Base-by-base conservation (phyloP, 2,113 vertebrate genomes). In the Toxotes jaculatrix region DNA sequence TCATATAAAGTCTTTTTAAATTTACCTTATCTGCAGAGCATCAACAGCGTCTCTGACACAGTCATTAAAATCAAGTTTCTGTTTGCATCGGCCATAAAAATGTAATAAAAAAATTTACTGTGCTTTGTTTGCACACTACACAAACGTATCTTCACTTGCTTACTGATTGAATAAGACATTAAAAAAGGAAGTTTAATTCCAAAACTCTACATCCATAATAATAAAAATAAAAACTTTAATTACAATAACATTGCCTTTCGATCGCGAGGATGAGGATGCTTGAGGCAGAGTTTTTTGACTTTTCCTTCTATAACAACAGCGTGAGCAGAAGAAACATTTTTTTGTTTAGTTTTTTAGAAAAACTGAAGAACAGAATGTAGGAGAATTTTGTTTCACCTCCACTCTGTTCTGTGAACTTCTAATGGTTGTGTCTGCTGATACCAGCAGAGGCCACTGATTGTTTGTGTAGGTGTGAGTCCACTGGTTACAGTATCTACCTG, bases 381-480 rank as follows among this genome's bases (percentile, higher is more conserved):
- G 27, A 27, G 27, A 27, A 27, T 27, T 27, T 27, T 27, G 27
- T 27, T 27, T 27, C 27, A 27, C 27, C 27, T 27, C 27, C 27
- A 27, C 27, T 27, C 27, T 27, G 27, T 27, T 1, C 27, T 27
- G 27, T 27, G 27, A 27, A 27, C 27, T 27, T 74, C 36, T 79
- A 23, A 74, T 60, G 66, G 70, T 5, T 75, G 27, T 45, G 36
- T 17, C 49, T 65, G 56, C 59, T 79, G 83, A 74, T 82, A 84
- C 42, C 77, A 70, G 49, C 27, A 27, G 27, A 27, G 27, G 27
- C 27, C 27, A 27, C 27, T 27, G 27, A 27, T 4, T 82, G 71
- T 70, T 80, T 86, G n/a, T 74, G 19, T 49, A 5, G 63, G 76
- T 78, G 82, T 66, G 84, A 66, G 57, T 87, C 75, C 78, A 5